Evolutionary conservation across 1,140 invertebrate species (phyloP).

Genomic region (Acyrthosiphon pisum): DNA sequence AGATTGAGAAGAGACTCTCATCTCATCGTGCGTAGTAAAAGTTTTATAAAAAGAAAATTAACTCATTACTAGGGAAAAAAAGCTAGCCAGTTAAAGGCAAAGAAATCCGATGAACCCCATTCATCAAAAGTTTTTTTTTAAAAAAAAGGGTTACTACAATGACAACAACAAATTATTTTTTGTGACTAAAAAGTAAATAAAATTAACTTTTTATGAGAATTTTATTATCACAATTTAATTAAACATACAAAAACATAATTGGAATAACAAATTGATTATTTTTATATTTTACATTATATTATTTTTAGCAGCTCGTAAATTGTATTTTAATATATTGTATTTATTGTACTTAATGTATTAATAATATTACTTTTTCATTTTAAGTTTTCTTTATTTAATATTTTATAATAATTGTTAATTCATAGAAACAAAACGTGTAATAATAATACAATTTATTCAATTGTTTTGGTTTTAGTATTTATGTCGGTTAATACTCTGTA

Average conservation of each 20-base stretch:
- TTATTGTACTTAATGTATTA: no score
- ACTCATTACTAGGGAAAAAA: background rate
- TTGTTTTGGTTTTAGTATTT: no score
- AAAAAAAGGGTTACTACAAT: background rate
- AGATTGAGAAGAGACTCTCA: background rate
- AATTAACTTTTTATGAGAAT: background rate
- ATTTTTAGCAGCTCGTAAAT: no score
- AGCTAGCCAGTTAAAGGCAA: background rate
- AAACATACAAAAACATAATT: background rate
- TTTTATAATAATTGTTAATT: no score
- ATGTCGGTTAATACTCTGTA: no score
- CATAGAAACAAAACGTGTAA: no score
- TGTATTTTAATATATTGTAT: no score
- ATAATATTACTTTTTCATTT: no score
- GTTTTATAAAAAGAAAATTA: background rate
- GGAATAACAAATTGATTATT: no score
- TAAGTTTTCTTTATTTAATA: no score
- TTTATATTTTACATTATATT: no score
- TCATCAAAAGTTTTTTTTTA: conserved; percentile 4
- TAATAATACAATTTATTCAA: no score
- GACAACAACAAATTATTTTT: background rate
- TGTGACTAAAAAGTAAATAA: background rate
- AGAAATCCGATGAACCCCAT: background rate
- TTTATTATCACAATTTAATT: background rate
- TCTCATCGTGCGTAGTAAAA: background rate